A percentile compares a stretch with the other conserved stretches of the same genome.
phyloP scores from a whole-genome alignment of 2,888 invertebrate species.

The Tricholauxania praeusta region DNA sequence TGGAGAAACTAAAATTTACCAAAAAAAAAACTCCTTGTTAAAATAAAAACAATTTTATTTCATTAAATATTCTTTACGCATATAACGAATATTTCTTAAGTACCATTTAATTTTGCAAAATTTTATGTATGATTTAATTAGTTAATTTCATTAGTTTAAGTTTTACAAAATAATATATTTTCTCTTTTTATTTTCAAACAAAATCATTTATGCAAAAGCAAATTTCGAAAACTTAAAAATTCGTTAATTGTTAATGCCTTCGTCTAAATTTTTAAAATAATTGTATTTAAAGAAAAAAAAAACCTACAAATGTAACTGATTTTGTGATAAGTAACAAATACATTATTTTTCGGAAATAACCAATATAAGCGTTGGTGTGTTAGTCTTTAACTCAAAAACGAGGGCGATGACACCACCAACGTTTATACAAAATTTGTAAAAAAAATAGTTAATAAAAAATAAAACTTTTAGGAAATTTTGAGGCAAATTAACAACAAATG shows the following conservation, averaged over 20 bases:
- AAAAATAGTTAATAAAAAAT: slow-evolving; percentile 58
- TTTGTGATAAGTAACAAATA: slow-evolving; percentile 64
- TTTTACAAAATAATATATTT: slow-evolving; percentile 18
- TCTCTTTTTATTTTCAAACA: slow-evolving; percentile 24
- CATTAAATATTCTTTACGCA: background rate
- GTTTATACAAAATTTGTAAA: slow-evolving; percentile 61
- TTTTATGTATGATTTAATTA: background rate
- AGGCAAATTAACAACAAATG: slow-evolving; percentile 66
- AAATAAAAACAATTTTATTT: slow-evolving; percentile 1
- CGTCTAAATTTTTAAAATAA: slow-evolving; percentile 58
- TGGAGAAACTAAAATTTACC: background rate
- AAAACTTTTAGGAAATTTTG: slow-evolving; percentile 63
- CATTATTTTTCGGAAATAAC: slow-evolving; percentile 62
- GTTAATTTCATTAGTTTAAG: slow-evolving; percentile 8
- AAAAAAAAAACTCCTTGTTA: background rate
- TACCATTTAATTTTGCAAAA: background rate
- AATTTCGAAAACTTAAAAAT: slow-evolving; percentile 56
- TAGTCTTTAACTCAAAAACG: background rate
- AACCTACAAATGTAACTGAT: slow-evolving; percentile 68
- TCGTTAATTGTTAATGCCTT: slow-evolving; percentile 66
- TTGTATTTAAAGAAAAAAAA: slow-evolving; percentile 46
- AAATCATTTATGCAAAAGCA: slow-evolving; percentile 46
- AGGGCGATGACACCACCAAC: slow-evolving; percentile 27
- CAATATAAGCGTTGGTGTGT: slow-evolving; percentile 51
- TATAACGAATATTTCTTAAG: background rate